phyloP scores from a whole-genome alignment of 2,888 invertebrate species.

The Archaeoteleia sp. region DNA sequence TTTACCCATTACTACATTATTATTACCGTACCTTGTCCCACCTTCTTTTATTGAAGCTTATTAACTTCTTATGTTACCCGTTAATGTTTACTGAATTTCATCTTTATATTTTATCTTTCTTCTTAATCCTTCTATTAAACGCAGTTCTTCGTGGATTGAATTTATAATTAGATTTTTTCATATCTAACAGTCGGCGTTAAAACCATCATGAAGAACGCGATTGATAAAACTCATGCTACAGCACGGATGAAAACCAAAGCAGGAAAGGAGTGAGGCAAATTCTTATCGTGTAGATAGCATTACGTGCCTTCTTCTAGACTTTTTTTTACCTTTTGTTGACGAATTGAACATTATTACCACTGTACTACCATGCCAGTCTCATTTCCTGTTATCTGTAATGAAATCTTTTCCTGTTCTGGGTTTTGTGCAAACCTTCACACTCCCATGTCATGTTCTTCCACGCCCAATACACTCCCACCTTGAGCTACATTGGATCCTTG shows the following conservation, averaged over 20 bases:
- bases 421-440: conserved; percentile 37
- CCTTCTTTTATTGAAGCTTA: no score
- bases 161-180: conserved; percentile 10
- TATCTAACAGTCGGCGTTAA: neutral
- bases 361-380: conserved; percentile 61
- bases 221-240: conserved; percentile 11
- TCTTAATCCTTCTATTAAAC: no score
- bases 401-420: conserved; percentile 61
- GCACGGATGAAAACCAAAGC: conserved; percentile 24
- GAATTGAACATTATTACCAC: conserved; percentile 65
- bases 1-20: no score
- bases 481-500: conserved; percentile 17
- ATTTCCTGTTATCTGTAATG: conserved; percentile 69
- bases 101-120: no score
- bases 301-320: conserved; percentile 36
- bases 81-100: no score
- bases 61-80: no score
- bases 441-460: conserved; percentile 27
- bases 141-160: conserved; percentile 1
- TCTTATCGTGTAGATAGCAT: conserved; percentile 23
- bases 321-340: conserved; percentile 28
- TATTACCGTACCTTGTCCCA: no score
- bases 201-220: neutral
- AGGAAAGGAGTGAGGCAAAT: conserved; percentile 20
- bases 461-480: conserved; percentile 6